Conservation (phyloP, 2,797 vertebrate genomes). For the Falco rusticolus region DNA sequence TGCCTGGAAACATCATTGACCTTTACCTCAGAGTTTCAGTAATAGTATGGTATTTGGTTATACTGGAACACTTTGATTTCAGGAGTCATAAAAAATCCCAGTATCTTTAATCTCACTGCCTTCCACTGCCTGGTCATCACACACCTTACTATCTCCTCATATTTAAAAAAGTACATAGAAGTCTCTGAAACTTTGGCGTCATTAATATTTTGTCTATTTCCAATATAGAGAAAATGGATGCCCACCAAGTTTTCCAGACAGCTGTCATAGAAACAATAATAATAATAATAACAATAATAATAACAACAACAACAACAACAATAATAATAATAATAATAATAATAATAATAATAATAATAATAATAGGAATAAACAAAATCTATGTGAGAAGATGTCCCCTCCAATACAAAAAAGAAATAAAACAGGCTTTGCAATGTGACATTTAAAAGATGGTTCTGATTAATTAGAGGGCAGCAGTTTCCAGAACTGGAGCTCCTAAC, state of each 20-base stretch:
- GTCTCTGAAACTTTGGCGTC: neutral
- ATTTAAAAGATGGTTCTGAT: neutral
- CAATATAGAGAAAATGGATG: neutral
- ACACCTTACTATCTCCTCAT: neutral
- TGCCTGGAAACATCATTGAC: neutral
- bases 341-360: too few relatives aligned
- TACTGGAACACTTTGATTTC: neutral
- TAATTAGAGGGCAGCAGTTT: neutral
- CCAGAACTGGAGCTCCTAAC: neutral
- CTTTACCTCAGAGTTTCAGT: neutral
- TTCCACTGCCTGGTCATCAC: neutral
- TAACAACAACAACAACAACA: too few relatives aligned
- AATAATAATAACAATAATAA: neutral
- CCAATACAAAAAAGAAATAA: neutral
- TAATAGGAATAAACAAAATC: neutral
- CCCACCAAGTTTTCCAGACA: neutral
- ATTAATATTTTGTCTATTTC: neutral
- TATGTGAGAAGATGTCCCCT: neutral
- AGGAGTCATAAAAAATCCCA: neutral
- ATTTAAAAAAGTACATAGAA: neutral
- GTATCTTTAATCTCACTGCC: neutral
- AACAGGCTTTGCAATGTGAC: neutral
- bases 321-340: too few relatives aligned
- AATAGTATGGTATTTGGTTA: neutral
- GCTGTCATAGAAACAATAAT: neutral